These are phyloP conservation scores for Cheilosia scutellata DNA, from an alignment of 2,888 invertebrate genomes.

Conservation along the genomic window DNA sequence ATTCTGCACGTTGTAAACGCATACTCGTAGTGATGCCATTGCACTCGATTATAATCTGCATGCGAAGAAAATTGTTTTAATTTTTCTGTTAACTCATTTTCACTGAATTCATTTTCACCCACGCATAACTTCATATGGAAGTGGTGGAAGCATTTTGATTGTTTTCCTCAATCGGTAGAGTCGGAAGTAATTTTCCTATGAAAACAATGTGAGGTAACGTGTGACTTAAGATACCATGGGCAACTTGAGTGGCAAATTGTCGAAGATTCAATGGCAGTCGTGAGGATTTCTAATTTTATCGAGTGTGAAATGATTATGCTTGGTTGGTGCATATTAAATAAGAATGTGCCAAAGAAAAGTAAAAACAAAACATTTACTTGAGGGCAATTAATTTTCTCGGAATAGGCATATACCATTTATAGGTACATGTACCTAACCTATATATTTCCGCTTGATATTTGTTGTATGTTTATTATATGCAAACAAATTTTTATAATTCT, in stretches of 20 bases:
- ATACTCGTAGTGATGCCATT: slow-evolving; percentile 11
- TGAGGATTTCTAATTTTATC: slow-evolving; percentile 58
- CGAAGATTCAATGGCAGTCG: slow-evolving; percentile 29
- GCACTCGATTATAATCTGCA: slow-evolving; percentile 30
- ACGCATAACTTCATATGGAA: slow-evolving; percentile 13
- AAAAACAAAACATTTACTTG: background rate
- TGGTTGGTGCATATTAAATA: background rate
- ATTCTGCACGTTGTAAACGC: background rate
- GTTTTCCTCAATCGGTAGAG: slow-evolving; percentile 43
- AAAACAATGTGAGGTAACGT: slow-evolving; percentile 42
- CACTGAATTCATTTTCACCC: slow-evolving; percentile 4
- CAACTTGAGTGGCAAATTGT: slow-evolving; percentile 45
- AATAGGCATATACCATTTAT: too few species aligned
- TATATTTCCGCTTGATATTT: too few species aligned
- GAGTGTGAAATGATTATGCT: slow-evolving; percentile 46
- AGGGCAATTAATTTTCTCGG: too few species aligned
- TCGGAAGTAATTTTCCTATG: slow-evolving; percentile 41
- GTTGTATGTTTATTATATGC: too few species aligned
- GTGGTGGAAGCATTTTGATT: slow-evolving; percentile 26
- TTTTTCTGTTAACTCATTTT: slow-evolving; percentile 28
- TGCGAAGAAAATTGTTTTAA: slow-evolving; percentile 17
- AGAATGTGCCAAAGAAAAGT: background rate
- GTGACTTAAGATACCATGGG: slow-evolving; percentile 49
- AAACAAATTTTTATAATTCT: too few species aligned
- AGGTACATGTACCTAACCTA: too few species aligned